Conservation (phyloP, 2,113 vertebrate genomes). For the Acrocephalus kingi region DNA sequence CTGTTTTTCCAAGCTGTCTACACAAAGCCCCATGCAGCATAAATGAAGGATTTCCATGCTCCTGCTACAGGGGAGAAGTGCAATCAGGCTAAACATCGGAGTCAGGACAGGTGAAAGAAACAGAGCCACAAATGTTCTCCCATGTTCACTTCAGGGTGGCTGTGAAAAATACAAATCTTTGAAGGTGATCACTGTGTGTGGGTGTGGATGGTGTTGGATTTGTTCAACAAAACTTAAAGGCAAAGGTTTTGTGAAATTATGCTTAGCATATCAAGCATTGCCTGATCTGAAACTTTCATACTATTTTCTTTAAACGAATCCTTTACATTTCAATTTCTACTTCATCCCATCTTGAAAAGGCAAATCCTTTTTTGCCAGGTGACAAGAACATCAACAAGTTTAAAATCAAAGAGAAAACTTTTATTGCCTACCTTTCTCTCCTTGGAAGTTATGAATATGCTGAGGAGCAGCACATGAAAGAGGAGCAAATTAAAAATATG, state of each 20-base stretch:
- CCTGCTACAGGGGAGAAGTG: background rate
- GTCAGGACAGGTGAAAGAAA: background rate
- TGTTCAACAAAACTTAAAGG: background rate
- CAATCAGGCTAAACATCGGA: background rate
- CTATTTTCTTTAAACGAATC: background rate
- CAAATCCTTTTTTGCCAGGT: background rate
- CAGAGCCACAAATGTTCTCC: background rate
- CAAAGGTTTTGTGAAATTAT: background rate
- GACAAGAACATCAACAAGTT: background rate
- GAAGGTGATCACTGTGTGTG: background rate
- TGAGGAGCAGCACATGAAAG: slow-evolving; percentile 10
- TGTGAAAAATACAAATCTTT: background rate
- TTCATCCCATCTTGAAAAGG: background rate
- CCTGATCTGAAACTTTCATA: background rate
- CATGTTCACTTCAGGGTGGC: fast-evolving
- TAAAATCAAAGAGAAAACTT: slow-evolving; percentile 21
- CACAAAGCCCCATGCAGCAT: background rate
- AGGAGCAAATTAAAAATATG: slow-evolving; percentile 26
- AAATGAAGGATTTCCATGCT: background rate
- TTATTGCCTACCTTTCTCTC: background rate
- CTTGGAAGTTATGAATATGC: background rate
- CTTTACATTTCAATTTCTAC: background rate
- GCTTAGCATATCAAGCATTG: background rate
- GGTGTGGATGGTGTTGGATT: background rate
- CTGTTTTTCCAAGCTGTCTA: background rate